These are phyloP conservation scores for Thecocarcelia acutangulata DNA, from an alignment of 2,888 invertebrate species.

Conservation along the genomic window DNA sequence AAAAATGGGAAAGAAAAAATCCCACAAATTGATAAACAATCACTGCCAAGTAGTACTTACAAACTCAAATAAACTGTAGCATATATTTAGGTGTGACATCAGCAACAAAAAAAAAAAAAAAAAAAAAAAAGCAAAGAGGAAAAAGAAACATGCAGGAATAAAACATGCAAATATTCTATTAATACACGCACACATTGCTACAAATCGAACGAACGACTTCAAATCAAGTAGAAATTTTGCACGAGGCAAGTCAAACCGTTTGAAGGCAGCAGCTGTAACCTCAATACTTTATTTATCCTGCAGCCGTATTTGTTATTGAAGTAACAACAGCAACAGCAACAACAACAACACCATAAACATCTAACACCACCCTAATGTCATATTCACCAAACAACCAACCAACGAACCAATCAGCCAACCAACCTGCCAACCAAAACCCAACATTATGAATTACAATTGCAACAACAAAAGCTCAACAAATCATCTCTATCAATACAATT, in stretches of 20 bases:
- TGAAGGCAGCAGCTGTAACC: conserved; percentile 60
- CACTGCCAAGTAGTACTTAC: background rate
- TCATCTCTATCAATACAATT: conserved; percentile 41
- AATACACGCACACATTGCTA: conserved; percentile 10
- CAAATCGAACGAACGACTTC: conserved; percentile 31
- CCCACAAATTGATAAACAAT: background rate
- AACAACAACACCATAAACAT: background rate
- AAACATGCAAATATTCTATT: conserved; percentile 15
- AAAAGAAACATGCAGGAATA: background rate
- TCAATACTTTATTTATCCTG: conserved; percentile 60
- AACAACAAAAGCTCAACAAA: conserved; percentile 51
- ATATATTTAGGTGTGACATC: conserved; percentile 26
- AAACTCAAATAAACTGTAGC: background rate
- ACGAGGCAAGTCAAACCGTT: conserved; percentile 26
- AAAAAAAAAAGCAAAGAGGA: conserved; percentile 16
- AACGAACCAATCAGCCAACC: conserved; percentile 24
- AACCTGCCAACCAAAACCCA: conserved; percentile 37
- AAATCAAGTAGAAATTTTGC: conserved; percentile 36
- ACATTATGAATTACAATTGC: conserved; percentile 54
- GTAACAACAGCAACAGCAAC: background rate
- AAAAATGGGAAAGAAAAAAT: background rate
- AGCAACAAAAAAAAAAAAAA: background rate
- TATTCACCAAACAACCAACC: conserved; percentile 29
- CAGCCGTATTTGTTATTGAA: conserved; percentile 48
- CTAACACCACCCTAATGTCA: conserved; percentile 25